Evolutionary conservation across 1,140 invertebrate genomes (phyloP).

Genomic region (Teleopsis dalmanni): DNA sequence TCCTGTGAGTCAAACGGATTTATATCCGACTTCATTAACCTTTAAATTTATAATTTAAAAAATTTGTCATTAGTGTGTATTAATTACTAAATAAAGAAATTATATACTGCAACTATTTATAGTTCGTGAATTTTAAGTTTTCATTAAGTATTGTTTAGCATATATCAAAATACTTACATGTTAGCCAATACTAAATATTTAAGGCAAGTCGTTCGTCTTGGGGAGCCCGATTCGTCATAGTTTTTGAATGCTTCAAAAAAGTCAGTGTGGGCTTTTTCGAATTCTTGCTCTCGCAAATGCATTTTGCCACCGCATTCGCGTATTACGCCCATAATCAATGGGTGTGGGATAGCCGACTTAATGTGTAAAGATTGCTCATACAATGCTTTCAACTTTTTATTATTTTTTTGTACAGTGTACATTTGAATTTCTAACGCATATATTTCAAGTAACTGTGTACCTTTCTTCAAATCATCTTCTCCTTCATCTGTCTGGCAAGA

Average conservation of each 20-base stretch:
- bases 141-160: too few species aligned
- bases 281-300: constrained; percentile 97
- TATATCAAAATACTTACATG: constrained; percentile 60
- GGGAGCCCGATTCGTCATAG: constrained; percentile 99
- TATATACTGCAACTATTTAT: too few species aligned
- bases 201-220: constrained; percentile 90
- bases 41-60: too few species aligned
- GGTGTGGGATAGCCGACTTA: constrained; percentile 99
- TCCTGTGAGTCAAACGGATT: constrained; percentile 99
- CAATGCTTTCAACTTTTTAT: constrained; percentile 95
- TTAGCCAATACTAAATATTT: constrained; percentile 98
- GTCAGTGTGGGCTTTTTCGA: constrained; percentile 97
- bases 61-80: too few species aligned
- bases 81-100: too few species aligned
- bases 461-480: constrained; percentile 98
- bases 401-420: constrained; percentile 99
- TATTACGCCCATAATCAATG: constrained; percentile 99
- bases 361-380: constrained; percentile 99
- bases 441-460: constrained; percentile 95
- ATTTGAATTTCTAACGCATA: constrained; percentile 99
- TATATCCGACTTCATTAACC: constrained; percentile 98
- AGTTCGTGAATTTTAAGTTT: too few species aligned
- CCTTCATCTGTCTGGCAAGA: constrained; percentile 99
- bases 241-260: constrained; percentile 99
- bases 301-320: constrained; percentile 99